Base-by-base conservation (phyloP, 2,797 vertebrate species). In the Pangasius krempfi region DNA sequence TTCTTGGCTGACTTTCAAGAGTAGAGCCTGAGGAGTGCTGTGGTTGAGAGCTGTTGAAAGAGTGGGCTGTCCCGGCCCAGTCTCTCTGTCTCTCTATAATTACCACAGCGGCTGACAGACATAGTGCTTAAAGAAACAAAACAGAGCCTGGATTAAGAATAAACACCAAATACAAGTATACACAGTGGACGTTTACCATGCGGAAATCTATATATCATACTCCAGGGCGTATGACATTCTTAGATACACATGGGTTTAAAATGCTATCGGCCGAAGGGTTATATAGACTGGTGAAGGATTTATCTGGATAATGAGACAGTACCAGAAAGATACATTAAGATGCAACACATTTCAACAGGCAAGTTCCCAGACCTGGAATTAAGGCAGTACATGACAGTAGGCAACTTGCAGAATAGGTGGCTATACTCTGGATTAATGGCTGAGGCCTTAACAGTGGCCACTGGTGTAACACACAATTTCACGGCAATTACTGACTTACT, bases 101-200 rank as follows among this genome's bases (percentile, higher is more conserved):
- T 96, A 96, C 95, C 90, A 94, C 94, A 93, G 93, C 91, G 94
- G 94, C 95, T 96, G 96, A 96, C 95, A 96, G 96, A 96, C 95
- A 94, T 92, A 92, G 93, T 95, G 95, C 96, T 96, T 96, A 96
- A 95, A 95, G 95, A 95, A 96, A 96, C 94, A 96, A 96, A 96
- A 96, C 95, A 96, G 96, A 96, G 95, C 94, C 93, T 40, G 92
- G 88, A 93, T 94, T 94, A 94, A 95, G 95, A 96, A 95, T 95
- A 96, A 96, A 96, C 95, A 96, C 93, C 92, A 90, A 85, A 91
- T 94, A 92, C 92, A 91, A 88, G 90, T 89, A 86, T 89, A 90
- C 73, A 88, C 88, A 86, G 58, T 82, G 83, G 89, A 92, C 85
- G 81, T 64, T 85, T 64, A 76, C 66, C 76, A 83, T 64, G 88